Base-by-base conservation (phyloP, 2,113 vertebrate species). In the Panthera uncia region DNA sequence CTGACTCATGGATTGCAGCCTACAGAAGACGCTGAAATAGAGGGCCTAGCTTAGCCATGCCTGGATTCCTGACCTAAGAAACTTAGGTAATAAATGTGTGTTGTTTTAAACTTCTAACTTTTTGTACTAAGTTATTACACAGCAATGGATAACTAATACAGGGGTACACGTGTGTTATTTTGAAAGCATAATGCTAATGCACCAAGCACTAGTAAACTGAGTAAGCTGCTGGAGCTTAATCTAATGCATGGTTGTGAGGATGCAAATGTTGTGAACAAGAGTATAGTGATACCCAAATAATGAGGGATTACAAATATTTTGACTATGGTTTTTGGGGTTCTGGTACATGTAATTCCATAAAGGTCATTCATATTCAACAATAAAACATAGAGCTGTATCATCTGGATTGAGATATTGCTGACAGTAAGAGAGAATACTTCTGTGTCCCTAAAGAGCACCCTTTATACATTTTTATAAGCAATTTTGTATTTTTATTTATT, bases 361-460 rank as follows among this genome's bases (percentile, higher is more conserved):
- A 91, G 27, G 92, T 78, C 36, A 89, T 74, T 96, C n/a, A 55
- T 91, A 36, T 71, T 84, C 45, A 82, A 79, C n/a, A 90, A 18
- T 79, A 93, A 79, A 86, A 91, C 2, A 36, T 9, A 74, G 55
- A 92, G 80, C 31, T 90, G 3, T 86, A 33, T 96, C 50, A 45
- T 57, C 80, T 95, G 48, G 16, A 38, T 41, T 57, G 69, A 94
- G 9, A 12, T 88, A 95, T 87, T 92, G 61, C 79, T 89, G 23
- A 74, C 33, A 91, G 23, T 10, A 86, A 89, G 48, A 71, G 7
- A 5, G 15, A 74, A 89, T 76, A 89, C 5, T 95, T 84, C 7
- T 92, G 10, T 83, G 7, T 80, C 25, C 45, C 61, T 71, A 41
- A 85, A 82, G 36, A 91, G 14, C 55, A 74, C 12, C 45, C 16